Evolutionary conservation across 1,140 invertebrate genomes (phyloP), one percentile per base, ranked within the genome.

Genomic region (Aphaenogaster floridana): DNA sequence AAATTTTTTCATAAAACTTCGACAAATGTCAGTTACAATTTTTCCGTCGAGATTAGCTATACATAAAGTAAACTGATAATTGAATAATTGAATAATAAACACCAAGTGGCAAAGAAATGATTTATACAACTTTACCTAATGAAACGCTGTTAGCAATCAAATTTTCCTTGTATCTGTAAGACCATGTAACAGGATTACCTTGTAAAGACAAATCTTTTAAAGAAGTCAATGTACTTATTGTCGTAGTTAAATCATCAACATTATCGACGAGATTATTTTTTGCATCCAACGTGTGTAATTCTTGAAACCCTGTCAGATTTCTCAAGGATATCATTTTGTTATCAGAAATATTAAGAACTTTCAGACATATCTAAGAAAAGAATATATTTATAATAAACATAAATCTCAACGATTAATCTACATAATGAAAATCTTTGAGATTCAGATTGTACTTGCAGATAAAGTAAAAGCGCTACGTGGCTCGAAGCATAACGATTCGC

Each of bases 401-500:
- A 57, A 74, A 57, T 54, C 50, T 42, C 34, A 34, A 76, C 1
- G 8, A 11, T 61, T 45, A 59, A 61, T 61, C 21, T 17, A 0
- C 9, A 34, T 13, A 34, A 68, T 28, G 9, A 66, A 36, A 64
- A 5, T 61, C n/a, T 74, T 39, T 5, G 13, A 68, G 4, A 64
- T 69, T 39, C 42, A 69, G 8, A 88, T 66, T 34, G 59, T 28
- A 88, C 95, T 96, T 94, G 97, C 97, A 2, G 96, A 96, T 92
- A 98, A 94, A 72, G 95, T 94, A 50, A 95, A 84, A 68, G 96
- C 93, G 69, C 96, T 96, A 90, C 96, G 95, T 6, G 97, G 97
- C 93, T 97, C 97, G 92, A 98, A 97, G 87, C 96, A 97, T n/a
- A 98, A 90, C 5, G 93, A 93, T 93, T 97, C 96, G 39, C 96